Conservation (phyloP, 2,888 invertebrate genomes). For the Drosophila conformis region DNA sequence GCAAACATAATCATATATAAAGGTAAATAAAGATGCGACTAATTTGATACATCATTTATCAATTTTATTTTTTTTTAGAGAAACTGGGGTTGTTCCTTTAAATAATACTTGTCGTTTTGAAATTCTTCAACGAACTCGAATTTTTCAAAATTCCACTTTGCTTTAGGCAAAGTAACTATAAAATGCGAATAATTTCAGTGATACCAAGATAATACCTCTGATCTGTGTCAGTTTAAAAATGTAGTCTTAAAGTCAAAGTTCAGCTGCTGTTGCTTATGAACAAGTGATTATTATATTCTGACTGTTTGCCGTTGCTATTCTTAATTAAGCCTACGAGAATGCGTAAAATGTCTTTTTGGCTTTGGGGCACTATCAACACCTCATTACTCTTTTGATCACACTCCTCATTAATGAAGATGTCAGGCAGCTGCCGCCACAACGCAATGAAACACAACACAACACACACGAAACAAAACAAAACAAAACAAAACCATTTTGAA, state of each 20-base stretch:
- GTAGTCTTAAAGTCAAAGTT: neutral
- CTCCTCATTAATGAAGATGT: constrained; percentile 82
- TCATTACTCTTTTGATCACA: constrained; percentile 83
- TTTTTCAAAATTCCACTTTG: neutral
- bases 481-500: constrained; percentile 66
- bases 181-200: neutral
- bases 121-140: neutral
- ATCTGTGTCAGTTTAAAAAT: neutral
- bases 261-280: neutral
- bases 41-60: neutral
- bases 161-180: fast-evolving
- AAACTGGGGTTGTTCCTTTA: neutral
- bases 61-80: neutral
- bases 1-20: neutral
- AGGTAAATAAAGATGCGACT: neutral
- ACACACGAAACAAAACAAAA: constrained; percentile 35
- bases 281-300: neutral
- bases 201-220: neutral
- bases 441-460: constrained; percentile 33
- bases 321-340: constrained; percentile 71
- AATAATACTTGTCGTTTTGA: neutral
- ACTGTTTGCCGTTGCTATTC: constrained; percentile 39
- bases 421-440: constrained; percentile 56
- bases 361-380: constrained; percentile 82
- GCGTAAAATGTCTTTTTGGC: constrained; percentile 59